These are phyloP conservation scores for Chelonus insularis DNA, from an alignment of 1,140 invertebrate species.

Conservation along the genomic window DNA sequence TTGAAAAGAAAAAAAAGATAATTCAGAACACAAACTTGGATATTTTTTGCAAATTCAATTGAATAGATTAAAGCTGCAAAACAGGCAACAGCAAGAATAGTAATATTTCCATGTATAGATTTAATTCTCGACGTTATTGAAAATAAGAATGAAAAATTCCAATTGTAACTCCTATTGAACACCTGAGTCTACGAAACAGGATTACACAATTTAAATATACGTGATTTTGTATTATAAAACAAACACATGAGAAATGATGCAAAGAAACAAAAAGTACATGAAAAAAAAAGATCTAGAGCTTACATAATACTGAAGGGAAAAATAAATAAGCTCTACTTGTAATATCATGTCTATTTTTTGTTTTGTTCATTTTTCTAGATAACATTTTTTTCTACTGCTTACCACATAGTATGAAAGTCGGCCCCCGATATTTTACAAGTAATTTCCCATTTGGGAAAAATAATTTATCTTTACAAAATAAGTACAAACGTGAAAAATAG, in stretches of 20 bases:
- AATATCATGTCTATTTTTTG: neutral
- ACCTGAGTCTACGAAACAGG: conserved; percentile 8
- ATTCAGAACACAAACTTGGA: too few relatives aligned
- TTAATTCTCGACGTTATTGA: conserved; percentile 9
- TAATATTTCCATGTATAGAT: neutral
- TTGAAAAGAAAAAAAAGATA: too few relatives aligned
- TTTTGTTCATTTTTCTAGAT: conserved; percentile 1
- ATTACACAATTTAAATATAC: conserved; percentile 3
- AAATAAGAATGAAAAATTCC: conserved; percentile 9
- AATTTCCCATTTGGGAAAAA: conserved; percentile 7
- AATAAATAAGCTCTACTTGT: conserved; percentile 7
- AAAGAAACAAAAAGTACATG: too few relatives aligned
- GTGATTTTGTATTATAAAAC: too few relatives aligned
- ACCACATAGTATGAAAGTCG: neutral
- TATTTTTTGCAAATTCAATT: too few relatives aligned
- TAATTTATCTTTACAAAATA: conserved; percentile 11
- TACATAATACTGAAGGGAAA: too few relatives aligned
- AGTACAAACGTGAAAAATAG: neutral
- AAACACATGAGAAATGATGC: neutral
- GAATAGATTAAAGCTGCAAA: too few relatives aligned
- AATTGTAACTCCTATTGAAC: conserved; percentile 5
- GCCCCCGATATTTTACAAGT: neutral
- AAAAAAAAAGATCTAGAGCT: too few relatives aligned
- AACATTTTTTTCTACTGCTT: conserved; percentile 6
- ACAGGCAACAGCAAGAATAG: too few relatives aligned